Conservation (phyloP, 2,888 invertebrate species). For the Petrophora chlorosata region DNA sequence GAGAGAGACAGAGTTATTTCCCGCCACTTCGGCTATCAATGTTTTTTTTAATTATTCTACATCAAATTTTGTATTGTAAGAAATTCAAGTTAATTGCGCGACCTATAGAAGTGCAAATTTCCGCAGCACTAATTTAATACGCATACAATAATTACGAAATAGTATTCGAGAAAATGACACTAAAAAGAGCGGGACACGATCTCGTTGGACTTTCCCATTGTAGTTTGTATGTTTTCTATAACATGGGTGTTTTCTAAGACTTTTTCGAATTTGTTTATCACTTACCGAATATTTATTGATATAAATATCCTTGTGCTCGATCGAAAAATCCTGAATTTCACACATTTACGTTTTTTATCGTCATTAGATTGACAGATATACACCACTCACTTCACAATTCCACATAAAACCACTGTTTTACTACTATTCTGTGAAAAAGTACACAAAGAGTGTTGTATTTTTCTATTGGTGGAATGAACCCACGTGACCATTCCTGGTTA, state of each 20-base stretch:
- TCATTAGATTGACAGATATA: constrained; percentile 80
- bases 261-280: constrained; percentile 45
- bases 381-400: constrained; percentile 82
- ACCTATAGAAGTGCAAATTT: background rate
- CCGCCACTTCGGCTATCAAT: constrained; percentile 60
- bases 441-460: constrained; percentile 80
- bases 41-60: background rate
- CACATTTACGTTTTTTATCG: constrained; percentile 84
- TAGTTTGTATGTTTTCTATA: constrained; percentile 59
- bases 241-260: constrained; percentile 38
- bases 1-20: constrained; percentile 47
- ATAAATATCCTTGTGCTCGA: constrained; percentile 87
- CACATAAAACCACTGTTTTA: constrained; percentile 80
- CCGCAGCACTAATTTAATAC: background rate
- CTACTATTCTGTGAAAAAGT: constrained; percentile 80
- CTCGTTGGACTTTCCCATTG: constrained; percentile 74
- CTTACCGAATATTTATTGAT: constrained; percentile 88
- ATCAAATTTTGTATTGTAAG: too few species aligned
- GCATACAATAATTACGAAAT: background rate
- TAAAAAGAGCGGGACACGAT: constrained; percentile 81
- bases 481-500: constrained; percentile 77
- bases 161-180: constrained; percentile 56
- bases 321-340: constrained; percentile 88
- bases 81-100: background rate
- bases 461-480: constrained; percentile 74